Conservation (phyloP, 2,113 vertebrate genomes). For the Anarhynchus alexandrinus region DNA sequence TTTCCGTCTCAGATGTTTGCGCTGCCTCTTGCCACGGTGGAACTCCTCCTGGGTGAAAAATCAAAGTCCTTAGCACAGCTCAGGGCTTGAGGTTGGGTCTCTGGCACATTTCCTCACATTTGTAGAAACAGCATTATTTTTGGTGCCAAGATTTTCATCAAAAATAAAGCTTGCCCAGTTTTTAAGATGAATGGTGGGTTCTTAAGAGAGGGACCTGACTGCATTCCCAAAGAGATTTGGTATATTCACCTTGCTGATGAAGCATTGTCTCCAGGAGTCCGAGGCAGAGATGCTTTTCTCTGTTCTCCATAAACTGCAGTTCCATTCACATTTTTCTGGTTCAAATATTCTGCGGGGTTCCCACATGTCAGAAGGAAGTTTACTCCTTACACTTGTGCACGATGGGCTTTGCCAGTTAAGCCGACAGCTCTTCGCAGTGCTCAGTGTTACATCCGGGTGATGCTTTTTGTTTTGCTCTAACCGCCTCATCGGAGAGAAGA, state of each 20-base stretch:
- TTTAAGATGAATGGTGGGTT: not conserved
- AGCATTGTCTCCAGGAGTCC: not conserved
- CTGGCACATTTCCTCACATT: not conserved
- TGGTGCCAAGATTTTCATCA: not conserved
- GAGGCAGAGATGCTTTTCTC: not conserved
- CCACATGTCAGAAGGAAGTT: not conserved
- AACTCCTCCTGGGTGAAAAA: not conserved
- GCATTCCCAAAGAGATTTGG: not conserved
- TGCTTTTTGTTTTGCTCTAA: not conserved
- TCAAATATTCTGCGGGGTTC: not conserved
- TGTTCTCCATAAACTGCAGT: not conserved
- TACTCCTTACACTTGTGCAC: not conserved
- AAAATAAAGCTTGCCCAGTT: not conserved
- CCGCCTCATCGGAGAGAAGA: accelerated
- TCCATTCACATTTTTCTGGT: not conserved
- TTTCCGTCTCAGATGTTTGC: not conserved
- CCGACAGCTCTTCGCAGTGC: not conserved
- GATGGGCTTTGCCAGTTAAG: not conserved
- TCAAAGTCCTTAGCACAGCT: not conserved
- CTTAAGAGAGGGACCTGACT: not conserved
- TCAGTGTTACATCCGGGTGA: not conserved
- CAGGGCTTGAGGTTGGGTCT: not conserved
- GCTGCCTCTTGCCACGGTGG: not conserved
- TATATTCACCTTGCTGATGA: not conserved
- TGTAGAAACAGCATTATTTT: not conserved